Evolutionary conservation across 1,140 invertebrate species (phyloP).

Genomic region (Brachionus plicatilis): DNA sequence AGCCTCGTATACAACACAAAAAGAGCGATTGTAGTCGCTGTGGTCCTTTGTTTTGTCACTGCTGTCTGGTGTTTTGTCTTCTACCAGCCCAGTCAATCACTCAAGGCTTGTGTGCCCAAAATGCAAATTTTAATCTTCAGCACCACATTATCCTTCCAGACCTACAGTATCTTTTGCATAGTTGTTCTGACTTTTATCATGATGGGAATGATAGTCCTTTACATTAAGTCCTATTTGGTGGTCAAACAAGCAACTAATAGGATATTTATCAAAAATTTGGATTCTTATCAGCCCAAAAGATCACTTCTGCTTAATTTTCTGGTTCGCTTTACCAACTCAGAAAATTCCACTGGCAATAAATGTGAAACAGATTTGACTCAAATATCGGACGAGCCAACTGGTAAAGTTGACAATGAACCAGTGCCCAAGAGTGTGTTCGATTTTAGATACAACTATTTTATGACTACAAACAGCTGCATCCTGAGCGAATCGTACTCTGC

Average conservation of each 20-base stretch:
- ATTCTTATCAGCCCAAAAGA: background rate
- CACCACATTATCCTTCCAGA: background rate
- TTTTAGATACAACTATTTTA: background rate
- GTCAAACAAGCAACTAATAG: background rate
- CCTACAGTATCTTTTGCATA: background rate
- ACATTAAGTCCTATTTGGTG: conserved; percentile 11
- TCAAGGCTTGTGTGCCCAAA: background rate
- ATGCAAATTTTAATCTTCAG: background rate
- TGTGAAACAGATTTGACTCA: background rate
- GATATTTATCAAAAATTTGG: conserved; percentile 34
- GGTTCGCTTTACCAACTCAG: background rate
- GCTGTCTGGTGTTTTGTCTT: conserved; percentile 33
- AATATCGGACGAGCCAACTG: background rate
- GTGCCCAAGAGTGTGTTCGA: background rate
- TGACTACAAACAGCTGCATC: background rate
- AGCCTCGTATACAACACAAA: conserved; percentile 17
- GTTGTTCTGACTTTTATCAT: background rate
- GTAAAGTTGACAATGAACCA: background rate
- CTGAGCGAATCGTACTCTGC: background rate
- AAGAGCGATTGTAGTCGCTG: background rate
- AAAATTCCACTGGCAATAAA: background rate
- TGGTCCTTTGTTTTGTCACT: background rate
- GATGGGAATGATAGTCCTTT: background rate
- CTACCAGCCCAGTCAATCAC: background rate
- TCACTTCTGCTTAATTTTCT: background rate